Base-by-base conservation (phyloP, 2,888 invertebrate species). In the Palloptera scutellata region DNA sequence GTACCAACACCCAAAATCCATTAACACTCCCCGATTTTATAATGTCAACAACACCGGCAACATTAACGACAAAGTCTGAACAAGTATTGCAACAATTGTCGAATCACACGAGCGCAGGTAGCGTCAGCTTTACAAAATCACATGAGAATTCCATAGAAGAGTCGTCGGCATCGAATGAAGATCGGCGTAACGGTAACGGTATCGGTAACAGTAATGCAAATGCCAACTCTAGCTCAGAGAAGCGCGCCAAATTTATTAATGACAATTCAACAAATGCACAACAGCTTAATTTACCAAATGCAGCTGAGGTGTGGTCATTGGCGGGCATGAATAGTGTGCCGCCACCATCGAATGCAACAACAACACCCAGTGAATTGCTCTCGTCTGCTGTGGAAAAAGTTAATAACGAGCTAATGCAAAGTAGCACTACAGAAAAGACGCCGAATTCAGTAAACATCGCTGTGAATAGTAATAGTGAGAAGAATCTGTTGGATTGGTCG, bases 271-370 rank as follows among this genome's bases (percentile, higher is more conserved):
- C 80, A 43, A 82, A 81, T 73, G 75, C 78, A 12, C 79, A 82
- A 40, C 79, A 82, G 66, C 68, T 83, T 53, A 76, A 75, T 30
- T 67, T 83, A 57, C 83, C 84, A 42, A 80, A 81, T 67, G 75
- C 72, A 15, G 79, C 81, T 1, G 84, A 84, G 43, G 81, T 77
- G 1, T 85, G 84, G 83, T 80, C 81, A 42, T 70, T 84, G 62
- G 82, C 80, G 0, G 77, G 78, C 11, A 77, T 84, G 78, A 83
- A 83, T 76, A 70, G 76, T 48, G 76, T 80, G 61, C 70, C 72
- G 6, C 61, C 65, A 53, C n/a, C 64, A 1, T 17, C 53, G 13
- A 69, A 72, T 67, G 69, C 70, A 15, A 58, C 61, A 3, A 66
- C 64, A 2, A 20, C 53, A 51, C 70, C 70, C 5, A 71, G 64